A percentile compares a stretch with the other conserved stretches of the same genome.
Conservation (phyloP, 2,888 invertebrate genomes). For the Therioaphis trifolii region DNA sequence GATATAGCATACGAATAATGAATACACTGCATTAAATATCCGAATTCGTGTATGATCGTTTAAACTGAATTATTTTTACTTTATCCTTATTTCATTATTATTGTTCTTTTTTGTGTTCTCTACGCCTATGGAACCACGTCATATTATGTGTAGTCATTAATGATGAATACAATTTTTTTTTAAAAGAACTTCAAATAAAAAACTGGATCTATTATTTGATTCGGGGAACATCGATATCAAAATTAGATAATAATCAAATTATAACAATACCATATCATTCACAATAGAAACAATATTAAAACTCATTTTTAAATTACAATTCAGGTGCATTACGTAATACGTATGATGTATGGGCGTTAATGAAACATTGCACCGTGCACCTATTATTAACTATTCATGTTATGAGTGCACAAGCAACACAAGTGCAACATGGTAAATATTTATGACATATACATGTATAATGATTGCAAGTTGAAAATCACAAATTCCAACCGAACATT, state of each 20-base stretch:
- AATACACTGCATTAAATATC: too few species aligned
- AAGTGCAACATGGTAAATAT: background rate
- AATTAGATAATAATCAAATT: constrained; percentile 12
- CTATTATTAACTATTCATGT: too few species aligned
- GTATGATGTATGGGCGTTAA: background rate
- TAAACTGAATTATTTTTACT: too few species aligned
- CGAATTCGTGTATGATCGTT: too few species aligned
- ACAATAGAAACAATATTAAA: constrained; percentile 30
- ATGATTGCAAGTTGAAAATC: background rate
- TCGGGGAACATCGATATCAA: background rate
- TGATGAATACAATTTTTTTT: background rate
- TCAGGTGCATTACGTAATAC: background rate
- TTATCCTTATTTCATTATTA: too few species aligned
- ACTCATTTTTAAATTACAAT: constrained; percentile 2
- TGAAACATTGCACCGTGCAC: too few species aligned
- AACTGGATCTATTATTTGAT: constrained; percentile 17
- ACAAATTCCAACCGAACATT: background rate
- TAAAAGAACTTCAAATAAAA: background rate
- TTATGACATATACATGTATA: background rate
- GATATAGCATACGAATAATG: too few species aligned
- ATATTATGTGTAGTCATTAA: background rate
- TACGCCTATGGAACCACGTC: too few species aligned
- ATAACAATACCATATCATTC: background rate
- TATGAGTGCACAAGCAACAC: too few species aligned
- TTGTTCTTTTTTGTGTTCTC: too few species aligned